Conservation (phyloP, 2,113 vertebrate species). For the Erpornis zantholeuca region DNA sequence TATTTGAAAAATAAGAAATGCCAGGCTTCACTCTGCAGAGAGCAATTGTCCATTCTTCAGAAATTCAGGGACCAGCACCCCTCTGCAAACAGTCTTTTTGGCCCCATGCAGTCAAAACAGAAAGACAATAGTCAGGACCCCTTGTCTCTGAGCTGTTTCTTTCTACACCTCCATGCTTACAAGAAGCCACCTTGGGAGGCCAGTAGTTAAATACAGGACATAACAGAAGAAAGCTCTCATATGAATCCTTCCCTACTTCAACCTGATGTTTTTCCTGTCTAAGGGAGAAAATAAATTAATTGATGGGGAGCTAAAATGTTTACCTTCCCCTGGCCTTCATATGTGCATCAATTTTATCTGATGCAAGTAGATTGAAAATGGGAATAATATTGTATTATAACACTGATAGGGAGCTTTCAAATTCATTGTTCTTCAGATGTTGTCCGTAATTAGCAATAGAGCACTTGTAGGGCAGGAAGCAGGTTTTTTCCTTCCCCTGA, state of each 20-base stretch:
- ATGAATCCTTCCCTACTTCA: neutral
- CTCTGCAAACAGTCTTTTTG: neutral
- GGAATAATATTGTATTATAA: neutral
- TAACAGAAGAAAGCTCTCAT: neutral
- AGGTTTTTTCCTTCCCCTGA: neutral
- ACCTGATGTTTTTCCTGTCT: neutral
- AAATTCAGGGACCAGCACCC: neutral
- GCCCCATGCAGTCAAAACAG: neutral
- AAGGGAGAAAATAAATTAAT: neutral
- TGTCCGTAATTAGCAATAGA: neutral
- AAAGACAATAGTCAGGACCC: neutral
- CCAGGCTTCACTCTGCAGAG: neutral
- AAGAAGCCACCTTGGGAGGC: neutral
- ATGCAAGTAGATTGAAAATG: neutral
- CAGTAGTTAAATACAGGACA: neutral
- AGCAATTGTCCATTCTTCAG: neutral
- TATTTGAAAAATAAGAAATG: slow-evolving; percentile 5
- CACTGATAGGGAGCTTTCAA: neutral
- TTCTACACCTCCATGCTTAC: neutral
- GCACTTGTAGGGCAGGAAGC: neutral
- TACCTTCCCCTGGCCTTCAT: neutral
- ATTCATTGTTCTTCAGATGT: neutral
- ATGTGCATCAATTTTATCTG: neutral
- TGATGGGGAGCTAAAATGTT: neutral
- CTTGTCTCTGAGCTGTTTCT: neutral